A percentile compares a stretch with the other conserved stretches of the same genome.
Conservation (phyloP, 2,113 vertebrate genomes). For the Geococcyx californianus region DNA sequence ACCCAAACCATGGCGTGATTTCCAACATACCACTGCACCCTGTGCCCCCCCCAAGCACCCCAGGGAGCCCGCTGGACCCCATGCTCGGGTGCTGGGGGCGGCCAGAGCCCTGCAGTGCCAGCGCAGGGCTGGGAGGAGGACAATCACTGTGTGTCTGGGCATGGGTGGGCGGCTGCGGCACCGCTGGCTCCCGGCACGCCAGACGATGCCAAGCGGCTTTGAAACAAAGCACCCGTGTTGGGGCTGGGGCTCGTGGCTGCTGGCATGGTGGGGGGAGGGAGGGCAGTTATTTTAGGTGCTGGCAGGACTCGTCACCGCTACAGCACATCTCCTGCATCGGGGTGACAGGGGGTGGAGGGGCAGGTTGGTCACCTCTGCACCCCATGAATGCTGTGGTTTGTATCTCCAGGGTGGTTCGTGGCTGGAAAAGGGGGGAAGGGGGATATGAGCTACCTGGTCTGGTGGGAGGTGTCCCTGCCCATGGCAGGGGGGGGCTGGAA, state of each 20-base stretch:
- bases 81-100: neutral
- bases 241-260: conserved; percentile 13
- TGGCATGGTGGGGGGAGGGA: neutral
- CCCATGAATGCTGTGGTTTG: neutral
- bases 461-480: too few species aligned
- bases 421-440: neutral
- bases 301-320: neutral
- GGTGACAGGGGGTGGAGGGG: neutral
- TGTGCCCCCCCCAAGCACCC: neutral
- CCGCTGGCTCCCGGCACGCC: conserved; percentile 19
- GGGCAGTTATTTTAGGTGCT: conserved; percentile 28
- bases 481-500: too few species aligned
- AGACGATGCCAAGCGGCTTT: conserved; percentile 50
- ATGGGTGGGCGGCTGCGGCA: conserved; percentile 41
- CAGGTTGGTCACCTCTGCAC: neutral
- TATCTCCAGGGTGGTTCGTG: neutral
- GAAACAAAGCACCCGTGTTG: conserved; percentile 61
- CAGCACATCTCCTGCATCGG: conserved; percentile 9
- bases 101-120: neutral
- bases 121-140: neutral
- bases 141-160: conserved; percentile 29
- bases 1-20: neutral
- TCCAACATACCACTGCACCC: neutral
- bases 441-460: too few species aligned
- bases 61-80: neutral